A percentile compares a stretch with the other conserved stretches of the same genome.
These are phyloP conservation scores for Pseudotriccus pelzelni DNA, from an alignment of 2,797 vertebrate genomes.

Conservation along the genomic window DNA sequence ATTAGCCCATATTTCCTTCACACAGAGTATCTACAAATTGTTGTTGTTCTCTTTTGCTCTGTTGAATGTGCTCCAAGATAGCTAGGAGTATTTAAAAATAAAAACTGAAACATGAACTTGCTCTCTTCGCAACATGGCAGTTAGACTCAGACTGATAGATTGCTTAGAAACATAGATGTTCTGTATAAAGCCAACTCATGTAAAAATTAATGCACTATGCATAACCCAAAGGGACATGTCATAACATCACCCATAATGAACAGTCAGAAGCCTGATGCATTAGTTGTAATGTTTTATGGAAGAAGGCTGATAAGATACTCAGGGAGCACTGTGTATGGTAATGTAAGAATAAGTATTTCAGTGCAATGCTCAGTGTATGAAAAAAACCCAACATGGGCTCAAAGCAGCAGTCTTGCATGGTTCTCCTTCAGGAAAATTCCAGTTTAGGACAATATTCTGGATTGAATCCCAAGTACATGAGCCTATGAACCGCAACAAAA, in stretches of 20 bases:
- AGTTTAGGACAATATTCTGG: not conserved
- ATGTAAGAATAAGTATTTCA: not conserved
- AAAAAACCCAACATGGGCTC: not conserved
- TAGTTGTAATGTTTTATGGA: constrained; percentile 11
- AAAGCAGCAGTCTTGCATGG: not conserved
- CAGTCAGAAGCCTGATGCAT: not conserved
- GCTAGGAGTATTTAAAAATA: not conserved
- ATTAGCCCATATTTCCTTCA: not conserved
- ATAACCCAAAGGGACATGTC: not conserved
- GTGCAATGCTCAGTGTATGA: not conserved
- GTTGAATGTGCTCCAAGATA: not conserved
- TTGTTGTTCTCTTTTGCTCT: not conserved
- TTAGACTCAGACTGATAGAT: not conserved
- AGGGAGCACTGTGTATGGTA: not conserved
- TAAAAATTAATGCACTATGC: not conserved
- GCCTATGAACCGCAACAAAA: not conserved
- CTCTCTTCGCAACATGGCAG: not conserved
- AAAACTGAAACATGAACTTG: not conserved
- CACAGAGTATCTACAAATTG: not conserved
- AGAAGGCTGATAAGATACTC: not conserved
- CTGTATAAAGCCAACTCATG: not conserved
- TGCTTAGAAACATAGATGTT: not conserved
- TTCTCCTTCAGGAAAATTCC: not conserved
- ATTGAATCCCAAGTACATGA: not conserved
- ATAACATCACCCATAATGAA: not conserved